A percentile compares a stretch with the other conserved stretches of the same genome.
Evolutionary conservation across 1,140 invertebrate species (phyloP).

Genomic region (Hetaerina americana): DNA sequence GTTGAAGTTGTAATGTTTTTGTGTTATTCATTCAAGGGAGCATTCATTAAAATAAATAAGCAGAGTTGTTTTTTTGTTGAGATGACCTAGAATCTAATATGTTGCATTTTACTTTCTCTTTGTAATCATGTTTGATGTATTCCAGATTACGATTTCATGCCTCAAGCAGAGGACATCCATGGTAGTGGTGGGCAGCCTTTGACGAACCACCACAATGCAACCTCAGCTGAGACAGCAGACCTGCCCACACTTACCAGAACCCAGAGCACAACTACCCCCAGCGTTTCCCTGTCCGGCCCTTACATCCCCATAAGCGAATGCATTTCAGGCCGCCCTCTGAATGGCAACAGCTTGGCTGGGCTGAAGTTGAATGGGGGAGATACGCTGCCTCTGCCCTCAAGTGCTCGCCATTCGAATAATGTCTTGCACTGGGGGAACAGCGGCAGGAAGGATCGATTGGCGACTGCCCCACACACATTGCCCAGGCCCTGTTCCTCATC

Average conservation of each 20-base stretch:
- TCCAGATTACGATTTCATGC: slow-evolving; percentile 9
- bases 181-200: not conserved
- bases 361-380: not conserved
- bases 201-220: not conserved
- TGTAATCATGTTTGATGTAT: too few species aligned
- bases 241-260: slow-evolving; percentile 39
- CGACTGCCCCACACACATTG: not conserved
- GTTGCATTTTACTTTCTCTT: not conserved
- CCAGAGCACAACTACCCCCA: slow-evolving; percentile 14
- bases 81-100: not conserved
- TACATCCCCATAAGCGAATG: slow-evolving; percentile 62
- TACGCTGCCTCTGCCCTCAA: slow-evolving; percentile 1
- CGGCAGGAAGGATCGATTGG: not conserved
- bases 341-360: slow-evolving; percentile 10
- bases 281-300: slow-evolving; percentile 25
- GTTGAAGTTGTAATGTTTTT: too few species aligned
- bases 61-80: not conserved
- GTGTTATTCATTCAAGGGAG: too few species aligned
- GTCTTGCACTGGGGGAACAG: slow-evolving; percentile 7
- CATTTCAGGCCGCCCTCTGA: slow-evolving; percentile 59
- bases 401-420: not conserved
- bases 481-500: not conserved
- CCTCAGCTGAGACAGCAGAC: slow-evolving; percentile 30
- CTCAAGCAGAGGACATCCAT: not conserved
- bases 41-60: too few species aligned